A percentile compares a stretch with the other conserved stretches of the same genome.
These are phyloP conservation scores for Agrypnia vestita DNA, from an alignment of 1,140 invertebrate genomes.

Conservation along the genomic window DNA sequence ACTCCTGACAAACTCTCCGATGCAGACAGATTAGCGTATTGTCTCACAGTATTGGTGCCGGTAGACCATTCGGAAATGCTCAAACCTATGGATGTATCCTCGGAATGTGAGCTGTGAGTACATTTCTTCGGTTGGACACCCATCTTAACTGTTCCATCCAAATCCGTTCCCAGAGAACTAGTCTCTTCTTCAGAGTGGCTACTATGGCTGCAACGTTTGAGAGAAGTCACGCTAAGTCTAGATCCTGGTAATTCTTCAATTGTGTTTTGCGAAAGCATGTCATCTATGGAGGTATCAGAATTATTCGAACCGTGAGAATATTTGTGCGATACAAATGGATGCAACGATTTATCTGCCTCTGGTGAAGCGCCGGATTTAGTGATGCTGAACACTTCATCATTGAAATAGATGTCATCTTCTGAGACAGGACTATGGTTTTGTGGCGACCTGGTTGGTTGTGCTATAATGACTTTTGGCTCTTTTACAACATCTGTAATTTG, in stretches of 20 bases:
- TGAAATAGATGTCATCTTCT: conserved; percentile 77
- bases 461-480: conserved; percentile 72
- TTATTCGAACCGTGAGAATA: conserved; percentile 78
- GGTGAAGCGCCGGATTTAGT: conserved; percentile 74
- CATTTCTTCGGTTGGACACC: conserved; percentile 84
- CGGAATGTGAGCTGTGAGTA: conserved; percentile 84
- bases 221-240: conserved; percentile 69
- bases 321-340: conserved; percentile 70
- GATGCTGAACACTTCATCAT: conserved; percentile 78
- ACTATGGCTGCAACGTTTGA: conserved; percentile 76
- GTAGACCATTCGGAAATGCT: conserved; percentile 90
- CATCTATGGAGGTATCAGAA: conserved; percentile 77
- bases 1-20: conserved; percentile 76
- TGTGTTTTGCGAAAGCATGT: conserved; percentile 72
- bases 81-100: conserved; percentile 87
- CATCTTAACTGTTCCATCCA: conserved; percentile 85
- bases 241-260: conserved; percentile 65
- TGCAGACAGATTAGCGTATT: conserved; percentile 81
- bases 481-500: conserved; percentile 63
- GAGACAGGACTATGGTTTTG: conserved; percentile 76
- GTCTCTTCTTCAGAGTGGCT: conserved; percentile 81
- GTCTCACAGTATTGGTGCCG: conserved; percentile 84
- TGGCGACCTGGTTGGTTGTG: conserved; percentile 75
- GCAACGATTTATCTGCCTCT: conserved; percentile 72
- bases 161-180: conserved; percentile 79